Base-by-base conservation (phyloP, 2,888 invertebrate species). In the Gibbula magus region DNA sequence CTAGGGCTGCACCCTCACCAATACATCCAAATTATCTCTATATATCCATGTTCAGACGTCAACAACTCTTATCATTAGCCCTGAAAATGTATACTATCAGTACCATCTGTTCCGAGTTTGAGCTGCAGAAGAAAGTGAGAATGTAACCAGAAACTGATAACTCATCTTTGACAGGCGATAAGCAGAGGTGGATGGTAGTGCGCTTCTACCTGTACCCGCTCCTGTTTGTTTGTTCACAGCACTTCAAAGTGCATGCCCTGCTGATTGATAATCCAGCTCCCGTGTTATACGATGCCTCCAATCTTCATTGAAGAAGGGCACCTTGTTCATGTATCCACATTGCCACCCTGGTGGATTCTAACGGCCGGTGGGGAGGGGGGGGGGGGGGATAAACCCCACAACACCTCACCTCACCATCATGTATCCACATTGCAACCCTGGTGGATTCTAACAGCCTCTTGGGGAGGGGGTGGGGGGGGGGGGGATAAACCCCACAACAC, bases 91-190 rank as follows among this genome's bases (percentile, higher is more conserved):
- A 61, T 61, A 61, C 25, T 29, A 61, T 29, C 61, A 13, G 18
- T 29, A 25, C 29, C 61, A 61, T 61, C 61, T 61, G 61, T 61
- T 61, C 25, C 16, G 13, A 25, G 61, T 25, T 61, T 7, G 61
- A 29, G 29, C 61, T 29, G 29, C 61, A 29, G 61, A 16, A 29
- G 61, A 61, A 61, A 61, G 61, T 22, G 61, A 61, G 61, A 61
- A 29, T 61, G 61, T 61, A 61, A 61, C 25, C 29, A 25, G 61
- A 61, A 18, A 61, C 61, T 61, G 61, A 61, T 61, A 61, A 61
- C 29, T 61, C 61, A 61, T 61, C 61, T 61, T 61, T 61, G 61
- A 61, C 61, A 61, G 61, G 61, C 61, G 61, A 61, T 61, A 61
- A 29, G 16, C 25, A 29, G 61, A 25, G 61, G n/a, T 56, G 13